A percentile compares a stretch with the other conserved stretches of the same genome.
Conservation (phyloP, 2,888 invertebrate species). For the Mimas tiliae region DNA sequence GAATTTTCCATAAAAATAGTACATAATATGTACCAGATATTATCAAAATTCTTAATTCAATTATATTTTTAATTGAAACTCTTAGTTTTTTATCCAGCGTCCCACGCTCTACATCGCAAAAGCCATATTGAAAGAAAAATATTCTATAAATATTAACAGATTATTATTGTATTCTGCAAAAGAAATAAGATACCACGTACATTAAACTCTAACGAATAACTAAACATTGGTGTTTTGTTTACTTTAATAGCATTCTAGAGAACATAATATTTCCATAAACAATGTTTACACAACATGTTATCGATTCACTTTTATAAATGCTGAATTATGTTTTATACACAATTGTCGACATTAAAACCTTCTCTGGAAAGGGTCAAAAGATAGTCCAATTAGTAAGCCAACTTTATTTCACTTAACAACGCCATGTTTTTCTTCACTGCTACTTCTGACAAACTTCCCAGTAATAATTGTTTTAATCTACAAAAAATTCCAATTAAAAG, state of each 20-base stretch:
- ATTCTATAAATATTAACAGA: neutral
- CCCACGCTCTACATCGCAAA: neutral
- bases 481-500: constrained; percentile 76
- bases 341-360: neutral
- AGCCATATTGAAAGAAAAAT: neutral
- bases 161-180: neutral
- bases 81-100: neutral
- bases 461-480: constrained; percentile 76
- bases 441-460: constrained; percentile 55
- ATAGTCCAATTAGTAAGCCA: constrained; percentile 17
- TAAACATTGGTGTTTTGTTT: constrained; percentile 17
- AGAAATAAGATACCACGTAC: too few relatives aligned
- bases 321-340: neutral
- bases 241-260: neutral
- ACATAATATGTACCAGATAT: too few relatives aligned
- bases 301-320: neutral
- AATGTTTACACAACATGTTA: neutral
- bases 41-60: too few relatives aligned
- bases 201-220: constrained; percentile 10
- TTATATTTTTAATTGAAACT: too few relatives aligned
- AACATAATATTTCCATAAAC: neutral
- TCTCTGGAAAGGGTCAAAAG: constrained; percentile 16
- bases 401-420: constrained; percentile 27
- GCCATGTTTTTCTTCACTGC: constrained; percentile 54
- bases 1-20: too few relatives aligned